Percentiles rank a stretch among this genome's conserved stretches.
These are phyloP conservation scores for Myotis yumanensis DNA, from an alignment of 2,113 vertebrate genomes.

Conservation along the genomic window DNA sequence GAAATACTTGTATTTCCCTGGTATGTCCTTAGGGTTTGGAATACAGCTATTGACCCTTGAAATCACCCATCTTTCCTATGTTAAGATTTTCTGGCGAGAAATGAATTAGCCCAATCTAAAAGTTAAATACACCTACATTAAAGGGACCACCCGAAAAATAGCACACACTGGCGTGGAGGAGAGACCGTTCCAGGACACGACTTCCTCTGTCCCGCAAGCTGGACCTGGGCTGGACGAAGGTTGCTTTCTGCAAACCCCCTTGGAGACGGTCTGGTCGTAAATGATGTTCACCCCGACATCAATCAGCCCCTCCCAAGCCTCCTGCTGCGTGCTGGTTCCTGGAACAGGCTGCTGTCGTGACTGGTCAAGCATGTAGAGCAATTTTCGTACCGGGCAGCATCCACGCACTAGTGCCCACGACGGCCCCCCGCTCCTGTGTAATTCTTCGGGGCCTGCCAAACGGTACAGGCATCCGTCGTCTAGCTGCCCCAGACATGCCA, in stretches of 20 bases:
- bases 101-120: background rate
- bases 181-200: background rate
- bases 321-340: background rate
- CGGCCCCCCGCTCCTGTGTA: background rate
- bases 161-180: background rate
- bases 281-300: background rate
- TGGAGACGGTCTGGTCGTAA: too few species aligned
- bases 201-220: background rate
- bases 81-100: background rate
- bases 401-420: background rate
- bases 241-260: background rate
- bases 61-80: background rate
- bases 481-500: background rate
- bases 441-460: background rate
- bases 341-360: background rate
- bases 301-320: background rate
- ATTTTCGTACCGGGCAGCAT: background rate
- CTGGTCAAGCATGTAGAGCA: background rate
- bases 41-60: background rate
- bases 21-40: accelerated
- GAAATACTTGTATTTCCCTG: background rate
- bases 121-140: background rate
- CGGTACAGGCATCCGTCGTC: background rate
- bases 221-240: background rate
- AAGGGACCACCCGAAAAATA: background rate